phyloP scores from a whole-genome alignment of 2,113 vertebrate genomes.

The Xyrauchen texanus region DNA sequence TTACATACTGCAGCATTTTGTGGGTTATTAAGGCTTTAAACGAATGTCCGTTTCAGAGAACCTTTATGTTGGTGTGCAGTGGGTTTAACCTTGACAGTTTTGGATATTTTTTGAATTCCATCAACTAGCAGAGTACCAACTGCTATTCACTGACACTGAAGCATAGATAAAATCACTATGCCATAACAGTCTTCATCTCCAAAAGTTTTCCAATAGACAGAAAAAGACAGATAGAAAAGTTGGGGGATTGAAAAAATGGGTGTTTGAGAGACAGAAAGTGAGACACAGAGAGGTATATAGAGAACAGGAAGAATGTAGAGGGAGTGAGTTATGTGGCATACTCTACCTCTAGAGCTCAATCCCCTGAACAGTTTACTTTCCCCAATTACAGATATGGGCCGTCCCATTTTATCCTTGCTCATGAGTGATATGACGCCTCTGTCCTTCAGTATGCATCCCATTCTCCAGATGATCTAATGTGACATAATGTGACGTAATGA shows the following conservation, averaged over 20 bases:
- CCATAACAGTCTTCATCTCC: neutral
- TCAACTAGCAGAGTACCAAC: neutral
- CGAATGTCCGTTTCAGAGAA: neutral
- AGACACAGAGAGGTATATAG: neutral
- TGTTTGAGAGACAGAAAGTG: neutral
- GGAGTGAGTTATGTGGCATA: constrained; percentile 47
- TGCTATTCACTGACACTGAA: constrained; percentile 16
- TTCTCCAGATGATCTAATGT: constrained; percentile 69
- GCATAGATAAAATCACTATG: neutral
- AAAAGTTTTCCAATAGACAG: neutral
- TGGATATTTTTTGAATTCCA: neutral
- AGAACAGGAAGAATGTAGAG: neutral
- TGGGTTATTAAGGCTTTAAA: too few relatives aligned
- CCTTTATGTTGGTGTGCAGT: neutral
- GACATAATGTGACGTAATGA: too few relatives aligned
- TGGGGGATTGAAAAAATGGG: constrained; percentile 2
- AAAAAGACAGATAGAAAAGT: constrained; percentile 9
- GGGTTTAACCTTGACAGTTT: neutral
- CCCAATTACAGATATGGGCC: constrained; percentile 72
- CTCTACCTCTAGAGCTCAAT: constrained; percentile 42
- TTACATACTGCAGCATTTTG: too few relatives aligned
- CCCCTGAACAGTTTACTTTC: constrained; percentile 65
- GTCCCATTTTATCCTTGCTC: constrained; percentile 65
- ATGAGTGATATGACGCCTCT: constrained; percentile 53
- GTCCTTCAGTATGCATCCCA: constrained; percentile 70